Conservation (phyloP, 2,797 vertebrate genomes). For the Tangara arthus region DNA sequence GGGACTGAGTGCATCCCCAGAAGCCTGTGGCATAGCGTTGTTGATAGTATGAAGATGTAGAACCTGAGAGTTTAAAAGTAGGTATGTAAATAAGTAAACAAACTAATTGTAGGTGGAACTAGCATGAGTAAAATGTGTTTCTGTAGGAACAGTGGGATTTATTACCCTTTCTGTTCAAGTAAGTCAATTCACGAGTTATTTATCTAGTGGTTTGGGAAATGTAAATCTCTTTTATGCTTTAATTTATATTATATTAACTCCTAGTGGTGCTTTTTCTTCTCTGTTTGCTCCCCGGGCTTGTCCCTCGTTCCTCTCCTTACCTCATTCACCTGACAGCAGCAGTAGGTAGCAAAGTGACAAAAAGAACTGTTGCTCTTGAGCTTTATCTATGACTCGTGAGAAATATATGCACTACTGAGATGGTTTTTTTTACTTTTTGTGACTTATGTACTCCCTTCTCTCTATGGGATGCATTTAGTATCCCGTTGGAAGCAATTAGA, state of each 20-base stretch:
- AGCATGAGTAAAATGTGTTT: neutral
- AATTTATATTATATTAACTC: neutral
- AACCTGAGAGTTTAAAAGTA: neutral
- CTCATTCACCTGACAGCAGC: neutral
- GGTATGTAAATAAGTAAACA: neutral
- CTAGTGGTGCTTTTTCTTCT: neutral
- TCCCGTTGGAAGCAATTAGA: conserved; percentile 77
- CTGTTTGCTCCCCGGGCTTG: neutral
- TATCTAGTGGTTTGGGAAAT: neutral
- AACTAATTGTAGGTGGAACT: neutral
- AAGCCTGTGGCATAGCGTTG: neutral
- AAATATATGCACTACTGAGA: conserved; percentile 50
- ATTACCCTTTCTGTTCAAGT: neutral
- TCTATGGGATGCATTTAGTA: conserved; percentile 60
- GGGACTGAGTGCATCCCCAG: neutral
- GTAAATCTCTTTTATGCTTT: neutral
- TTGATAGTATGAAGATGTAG: neutral
- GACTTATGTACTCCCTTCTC: conserved; percentile 57
- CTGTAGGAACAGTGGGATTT: neutral
- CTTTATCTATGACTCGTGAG: conserved; percentile 33
- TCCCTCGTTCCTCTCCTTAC: neutral
- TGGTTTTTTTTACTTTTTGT: conserved; percentile 48
- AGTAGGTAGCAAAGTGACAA: conserved; percentile 6
- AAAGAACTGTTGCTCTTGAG: neutral
- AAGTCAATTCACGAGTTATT: neutral